Conservation (phyloP, 1,140 invertebrate species). For the Neotoxoptera formosana region DNA sequence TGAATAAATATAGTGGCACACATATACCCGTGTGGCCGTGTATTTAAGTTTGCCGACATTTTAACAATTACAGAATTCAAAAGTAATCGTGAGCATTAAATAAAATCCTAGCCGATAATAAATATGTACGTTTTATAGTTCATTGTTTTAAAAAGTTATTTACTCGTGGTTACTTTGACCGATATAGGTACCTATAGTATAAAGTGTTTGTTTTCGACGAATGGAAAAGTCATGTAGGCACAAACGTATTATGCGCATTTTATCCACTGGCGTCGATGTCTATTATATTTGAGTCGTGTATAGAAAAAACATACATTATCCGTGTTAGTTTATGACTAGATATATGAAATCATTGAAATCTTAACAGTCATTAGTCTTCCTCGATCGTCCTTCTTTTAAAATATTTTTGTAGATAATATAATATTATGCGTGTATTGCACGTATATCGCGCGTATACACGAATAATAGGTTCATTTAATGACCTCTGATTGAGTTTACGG, state of each 20-base stretch:
- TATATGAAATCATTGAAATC: neutral
- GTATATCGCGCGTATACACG: too few relatives aligned
- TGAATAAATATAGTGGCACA: too few relatives aligned
- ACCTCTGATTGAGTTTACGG: neutral
- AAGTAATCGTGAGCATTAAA: neutral
- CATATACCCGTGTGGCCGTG: neutral
- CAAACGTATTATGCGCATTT: neutral
- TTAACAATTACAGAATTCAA: conserved; percentile 2
- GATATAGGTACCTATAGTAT: neutral
- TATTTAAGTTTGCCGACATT: neutral
- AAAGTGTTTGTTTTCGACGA: conserved; percentile 1
- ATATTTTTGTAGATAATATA: neutral
- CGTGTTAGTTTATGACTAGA: neutral
- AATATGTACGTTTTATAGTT: conserved; percentile 3
- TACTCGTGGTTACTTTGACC: neutral
- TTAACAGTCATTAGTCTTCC: neutral
- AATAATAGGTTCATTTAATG: neutral
- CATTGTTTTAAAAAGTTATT: conserved; percentile 19
- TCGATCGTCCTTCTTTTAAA: conserved; percentile 15
- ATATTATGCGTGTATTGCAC: neutral
- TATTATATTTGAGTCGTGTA: conserved; percentile 12
- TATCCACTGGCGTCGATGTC: neutral
- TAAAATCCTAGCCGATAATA: neutral
- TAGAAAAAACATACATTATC: conserved; percentile 3
- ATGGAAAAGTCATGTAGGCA: neutral